Evolutionary conservation across 2,797 vertebrate genomes (phyloP), one percentile per base, ranked within the genome.

Genomic region (Aphelocoma californica): DNA sequence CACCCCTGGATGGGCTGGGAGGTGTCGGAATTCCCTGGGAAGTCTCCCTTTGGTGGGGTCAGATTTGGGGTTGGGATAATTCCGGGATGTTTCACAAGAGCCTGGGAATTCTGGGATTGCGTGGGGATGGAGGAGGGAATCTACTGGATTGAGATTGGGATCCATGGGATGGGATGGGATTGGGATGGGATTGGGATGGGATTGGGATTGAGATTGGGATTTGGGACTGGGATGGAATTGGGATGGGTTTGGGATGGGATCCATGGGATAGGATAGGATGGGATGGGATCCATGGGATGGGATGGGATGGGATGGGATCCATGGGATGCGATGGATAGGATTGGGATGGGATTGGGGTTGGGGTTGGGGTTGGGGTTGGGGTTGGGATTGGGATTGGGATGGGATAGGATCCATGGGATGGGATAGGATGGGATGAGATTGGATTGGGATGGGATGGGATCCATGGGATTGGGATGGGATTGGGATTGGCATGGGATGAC

Each of bases 71-170:
- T 44, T 7, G 10, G 7, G 4, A 53, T 79, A 38, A 9, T 14
- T 62, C 51, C 2, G 3, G 32, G 34, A 32, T 36, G 10, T 81
- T 64, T 36, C 60, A 29, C 45, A 45, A 31, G 36, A 19, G 45
- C 1, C 26, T 1, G 34, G 4, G 34, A 28, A 66, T 45, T 5
- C 7, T 0, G 1, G 51, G 42, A n/a, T 64, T 65, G 31, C 0
- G 1, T n/a, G 29, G 15, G 47, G 28, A 12, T n/a, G 48, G 38
- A 38, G 38, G 38, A 38, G 38, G 38, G 38, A 38, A 38, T 38
- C 38, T 42, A 15, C 40, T 16, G 40, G 18, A 20, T 20, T 21
- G 23, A 25, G 19, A 17, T 47, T 24, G 50, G 53, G 40, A 21
- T 29, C 38, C 38, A 38, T 38, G 40, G 40, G 40, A 40, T 11